Evolutionary conservation across 2,113 vertebrate genomes (phyloP), one percentile per base, ranked within the genome.

Genomic region (Fregata magnificens): DNA sequence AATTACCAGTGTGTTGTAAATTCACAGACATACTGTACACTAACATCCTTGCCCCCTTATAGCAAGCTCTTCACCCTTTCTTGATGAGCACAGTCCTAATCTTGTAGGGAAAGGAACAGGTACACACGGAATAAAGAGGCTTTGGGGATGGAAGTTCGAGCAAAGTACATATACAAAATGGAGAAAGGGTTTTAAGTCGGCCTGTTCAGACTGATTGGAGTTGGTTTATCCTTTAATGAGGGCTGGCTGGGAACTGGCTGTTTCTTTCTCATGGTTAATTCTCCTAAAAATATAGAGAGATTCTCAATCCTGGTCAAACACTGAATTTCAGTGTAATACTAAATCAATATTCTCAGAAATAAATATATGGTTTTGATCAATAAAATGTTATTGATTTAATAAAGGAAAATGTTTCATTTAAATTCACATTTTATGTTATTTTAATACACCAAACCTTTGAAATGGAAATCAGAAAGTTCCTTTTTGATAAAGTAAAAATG

Each of bases 31-130:
- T 3, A 26, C 4, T 28, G 3, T 25, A 38, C 13, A 14, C 4
- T 44, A 66, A 70, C 4, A 50, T 2, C 19, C 13, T 14, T 44
- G 3, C 0, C 5, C 2, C 6, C 7, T 26, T 21, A 44, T 1
- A 69, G 53, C 6, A 52, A 45, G 10, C 5, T 49, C 9, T 47
- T 93, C 17, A 45, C 3, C 13, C 6, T 45, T 80, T 80, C 28
- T 73, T 73, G 19, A n/a, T 34, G 45, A 86, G 3, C 31, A 34
- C 4, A 19, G 14, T 40, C 21, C 17, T 45, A 16, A 40, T 66
- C 83, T 58, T 32, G 21, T 24, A 49, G 12, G 34, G 18, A 80
- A 86, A 80, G 4, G 11, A 73, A 28, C 2, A 56, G 44, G 2
- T 40, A 42, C 4, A 55, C 8, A 55, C 5, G 34, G 6, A 56